These are phyloP conservation scores for Dasysyrphus albostriatus DNA, from an alignment of 2,888 invertebrate species.

Conservation along the genomic window DNA sequence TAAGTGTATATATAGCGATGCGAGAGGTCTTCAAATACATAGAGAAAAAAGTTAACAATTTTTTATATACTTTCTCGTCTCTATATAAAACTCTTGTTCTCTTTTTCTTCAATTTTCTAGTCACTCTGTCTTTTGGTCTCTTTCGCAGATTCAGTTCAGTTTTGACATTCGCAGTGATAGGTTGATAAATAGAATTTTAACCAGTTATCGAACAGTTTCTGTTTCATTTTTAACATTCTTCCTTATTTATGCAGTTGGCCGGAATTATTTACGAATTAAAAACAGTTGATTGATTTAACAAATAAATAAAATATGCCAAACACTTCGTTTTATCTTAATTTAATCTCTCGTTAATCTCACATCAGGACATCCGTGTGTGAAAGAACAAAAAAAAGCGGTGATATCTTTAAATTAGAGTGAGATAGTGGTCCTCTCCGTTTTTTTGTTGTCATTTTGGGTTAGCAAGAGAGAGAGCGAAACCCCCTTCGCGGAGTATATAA, in stretches of 20 bases:
- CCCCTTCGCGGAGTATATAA: conserved; percentile 36
- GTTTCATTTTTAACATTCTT: conserved; percentile 50
- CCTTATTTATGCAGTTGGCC: conserved; percentile 45
- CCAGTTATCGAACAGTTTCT: neutral
- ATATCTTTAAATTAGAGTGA: conserved; percentile 41
- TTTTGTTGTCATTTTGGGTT: conserved; percentile 12
- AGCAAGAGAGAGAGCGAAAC: conserved; percentile 34
- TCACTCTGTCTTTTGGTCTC: conserved; percentile 29
- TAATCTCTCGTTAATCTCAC: conserved; percentile 30
- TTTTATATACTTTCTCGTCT: conserved; percentile 5
- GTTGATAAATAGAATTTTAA: neutral
- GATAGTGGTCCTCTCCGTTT: conserved; percentile 21
- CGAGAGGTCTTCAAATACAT: conserved; percentile 6
- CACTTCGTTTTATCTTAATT: neutral
- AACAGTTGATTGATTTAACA: conserved; percentile 5
- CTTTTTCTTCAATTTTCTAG: neutral
- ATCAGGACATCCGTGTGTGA: conserved; percentile 16
- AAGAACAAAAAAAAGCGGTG: conserved; percentile 10
- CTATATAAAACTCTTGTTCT: neutral
- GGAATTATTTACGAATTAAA: conserved; percentile 53
- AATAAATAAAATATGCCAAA: neutral
- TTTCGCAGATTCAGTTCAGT: conserved; percentile 51
- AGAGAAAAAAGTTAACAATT: neutral
- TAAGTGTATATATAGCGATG: no score
- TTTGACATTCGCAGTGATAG: conserved; percentile 50